A percentile compares a stretch with the other conserved stretches of the same genome.
Conservation (phyloP, 2,888 invertebrate genomes). For the Dioctria linearis region DNA sequence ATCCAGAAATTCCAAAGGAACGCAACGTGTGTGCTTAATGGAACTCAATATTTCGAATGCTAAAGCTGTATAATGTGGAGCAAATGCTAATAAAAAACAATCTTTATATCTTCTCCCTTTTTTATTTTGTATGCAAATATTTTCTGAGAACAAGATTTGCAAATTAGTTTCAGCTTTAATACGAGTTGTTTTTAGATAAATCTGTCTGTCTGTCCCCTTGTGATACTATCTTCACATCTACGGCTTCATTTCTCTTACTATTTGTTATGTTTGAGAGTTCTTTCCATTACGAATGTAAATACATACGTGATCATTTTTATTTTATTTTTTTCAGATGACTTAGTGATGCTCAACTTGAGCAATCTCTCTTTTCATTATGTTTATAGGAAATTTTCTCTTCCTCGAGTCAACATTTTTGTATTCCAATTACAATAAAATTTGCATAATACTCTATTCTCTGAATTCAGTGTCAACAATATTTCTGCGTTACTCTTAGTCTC, state of each 20-base stretch:
- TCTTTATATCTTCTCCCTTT: not conserved
- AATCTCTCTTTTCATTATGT: not conserved
- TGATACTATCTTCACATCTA: not conserved
- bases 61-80: conserved; percentile 9
- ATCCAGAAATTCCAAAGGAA: not conserved
- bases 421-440: not conserved
- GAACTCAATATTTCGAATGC: not conserved
- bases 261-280: not conserved
- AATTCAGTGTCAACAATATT: conserved; percentile 2
- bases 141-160: conserved; percentile 5
- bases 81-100: conserved; percentile 1
- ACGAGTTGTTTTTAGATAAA: conserved; percentile 9
- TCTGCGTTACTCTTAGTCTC: not conserved
- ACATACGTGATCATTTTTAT: not conserved
- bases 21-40: not conserved
- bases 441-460: conserved; percentile 8
- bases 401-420: not conserved
- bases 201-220: not conserved
- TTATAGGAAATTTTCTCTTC: not conserved
- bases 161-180: conserved; percentile 1
- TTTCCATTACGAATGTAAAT: not conserved
- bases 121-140: conserved; percentile 7
- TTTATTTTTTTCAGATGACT: no score
- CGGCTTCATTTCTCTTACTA: not conserved
- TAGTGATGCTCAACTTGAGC: not conserved